A percentile compares a stretch with the other conserved stretches of the same genome.
phyloP scores from a whole-genome alignment of 2,888 invertebrate species.

The Lasioglossum malachurum region DNA sequence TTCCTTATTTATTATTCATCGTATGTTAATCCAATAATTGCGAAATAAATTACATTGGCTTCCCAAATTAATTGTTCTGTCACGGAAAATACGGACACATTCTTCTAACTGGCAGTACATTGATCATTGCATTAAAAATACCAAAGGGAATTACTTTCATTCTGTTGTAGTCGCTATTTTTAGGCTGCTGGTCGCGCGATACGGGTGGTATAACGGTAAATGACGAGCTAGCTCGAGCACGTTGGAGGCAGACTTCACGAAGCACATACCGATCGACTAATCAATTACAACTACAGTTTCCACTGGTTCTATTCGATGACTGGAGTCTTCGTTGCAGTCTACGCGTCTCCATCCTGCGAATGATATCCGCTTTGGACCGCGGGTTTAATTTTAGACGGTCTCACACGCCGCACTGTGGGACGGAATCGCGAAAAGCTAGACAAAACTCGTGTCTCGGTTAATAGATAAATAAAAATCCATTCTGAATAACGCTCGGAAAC shows the following conservation, averaged over 20 bases:
- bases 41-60: neutral
- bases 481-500: too few species aligned
- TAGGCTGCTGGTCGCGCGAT: slow-evolving; percentile 63
- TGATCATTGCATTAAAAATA: slow-evolving; percentile 36
- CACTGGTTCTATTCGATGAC: slow-evolving; percentile 24
- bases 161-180: slow-evolving; percentile 65
- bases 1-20: neutral
- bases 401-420: neutral
- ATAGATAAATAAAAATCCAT: neutral
- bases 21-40: neutral
- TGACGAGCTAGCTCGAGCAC: slow-evolving; percentile 53
- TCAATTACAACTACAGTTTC: slow-evolving; percentile 41
- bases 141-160: slow-evolving; percentile 62
- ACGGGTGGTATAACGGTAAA: slow-evolving; percentile 73
- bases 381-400: slow-evolving; percentile 56
- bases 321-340: slow-evolving; percentile 11
- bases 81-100: neutral
- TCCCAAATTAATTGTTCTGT: neutral
- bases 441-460: neutral
- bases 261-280: slow-evolving; percentile 51
- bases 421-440: neutral
- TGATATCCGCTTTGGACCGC: slow-evolving; percentile 21
- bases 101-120: neutral
- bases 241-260: slow-evolving; percentile 41
- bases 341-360: slow-evolving; percentile 13